phyloP scores from a whole-genome alignment of 2,113 vertebrate species.

The Platichthys flesus region DNA sequence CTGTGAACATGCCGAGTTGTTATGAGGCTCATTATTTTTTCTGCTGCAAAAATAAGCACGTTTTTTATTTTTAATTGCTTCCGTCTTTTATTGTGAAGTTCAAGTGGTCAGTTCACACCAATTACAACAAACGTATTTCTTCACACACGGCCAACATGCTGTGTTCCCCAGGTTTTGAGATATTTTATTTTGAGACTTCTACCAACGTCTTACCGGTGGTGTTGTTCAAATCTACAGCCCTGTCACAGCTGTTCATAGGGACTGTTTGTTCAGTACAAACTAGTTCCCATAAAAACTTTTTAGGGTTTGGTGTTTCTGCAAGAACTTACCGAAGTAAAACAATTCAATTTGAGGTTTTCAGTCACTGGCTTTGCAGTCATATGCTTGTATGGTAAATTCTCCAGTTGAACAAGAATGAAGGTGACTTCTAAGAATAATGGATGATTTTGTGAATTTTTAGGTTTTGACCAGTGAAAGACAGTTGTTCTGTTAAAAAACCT shows the following conservation, averaged over 20 bases:
- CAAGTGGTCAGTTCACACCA: slow-evolving; percentile 1
- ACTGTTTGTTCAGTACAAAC: neutral
- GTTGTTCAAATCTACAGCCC: neutral
- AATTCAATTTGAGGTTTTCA: neutral
- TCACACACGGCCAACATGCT: neutral
- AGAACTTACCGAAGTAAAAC: neutral
- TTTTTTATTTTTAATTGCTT: neutral
- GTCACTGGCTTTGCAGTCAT: neutral
- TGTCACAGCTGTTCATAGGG: neutral
- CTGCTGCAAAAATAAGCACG: neutral
- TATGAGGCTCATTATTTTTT: neutral
- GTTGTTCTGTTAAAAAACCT: slow-evolving; percentile 4
- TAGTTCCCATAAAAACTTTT: neutral
- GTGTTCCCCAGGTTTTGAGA: neutral
- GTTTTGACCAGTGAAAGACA: slow-evolving; percentile 38
- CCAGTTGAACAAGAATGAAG: slow-evolving; percentile 37
- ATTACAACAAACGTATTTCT: neutral
- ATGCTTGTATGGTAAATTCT: slow-evolving; percentile 4
- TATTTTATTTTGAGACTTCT: neutral
- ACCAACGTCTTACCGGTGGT: neutral
- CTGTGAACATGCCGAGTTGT: neutral
- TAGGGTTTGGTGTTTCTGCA: neutral
- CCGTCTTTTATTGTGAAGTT: neutral
- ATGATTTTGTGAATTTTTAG: slow-evolving; percentile 9
- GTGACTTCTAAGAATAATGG: slow-evolving; percentile 35